Evolutionary conservation across 92 coral and sea anemone genomes (phyloP), one percentile per base, ranked within the genome.

Genomic region (Bergia sp.): DNA sequence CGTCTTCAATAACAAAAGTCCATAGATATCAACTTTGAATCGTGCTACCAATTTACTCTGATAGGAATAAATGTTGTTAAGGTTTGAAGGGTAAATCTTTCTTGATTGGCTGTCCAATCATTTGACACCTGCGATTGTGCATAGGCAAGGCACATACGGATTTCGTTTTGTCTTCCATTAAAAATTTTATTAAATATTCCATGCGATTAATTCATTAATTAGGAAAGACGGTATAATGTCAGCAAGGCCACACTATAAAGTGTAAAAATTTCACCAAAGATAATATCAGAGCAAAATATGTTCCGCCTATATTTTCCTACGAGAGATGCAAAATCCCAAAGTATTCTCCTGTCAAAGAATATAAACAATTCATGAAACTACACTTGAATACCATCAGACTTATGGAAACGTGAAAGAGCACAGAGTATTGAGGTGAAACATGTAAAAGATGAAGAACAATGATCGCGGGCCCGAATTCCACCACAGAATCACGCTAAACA

Each of bases 401-500:
- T 6, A 13, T 5, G 42, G 61, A 64, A 37, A 80, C 6, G 58
- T 57, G 20, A 57, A 80, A 38, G 69, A 80, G n/a, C 23, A 18
- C 11, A 82, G 16, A 39, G 6, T 40, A 0, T 53, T 15, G 69
- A 80, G 42, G n/a, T 36, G 66, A 61, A 55, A 50, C 3, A 36
- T 53, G 73, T 23, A 61, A 53, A 38, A 80, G 23, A 41, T 18
- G 57, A 81, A 13, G 72, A 73, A 58, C 37, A 80, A 80, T 57
- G 49, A 55, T 37, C 5, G 57, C 37, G 47, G 57, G 20, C 7
- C 58, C 57, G 57, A 73, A 49, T 44, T 66, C 58, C 77, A 73
- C 18, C 83, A 89, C 1, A 91, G 96, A 61, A 89, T 95, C 57
- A 91, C 89, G 4, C 72, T 96, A 45, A 96, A 95, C 79, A 89